Percentiles rank a stretch among this genome's conserved stretches.
phyloP scores from a whole-genome alignment of 2,797 vertebrate species.

The Oreonectes daqikongensis region DNA sequence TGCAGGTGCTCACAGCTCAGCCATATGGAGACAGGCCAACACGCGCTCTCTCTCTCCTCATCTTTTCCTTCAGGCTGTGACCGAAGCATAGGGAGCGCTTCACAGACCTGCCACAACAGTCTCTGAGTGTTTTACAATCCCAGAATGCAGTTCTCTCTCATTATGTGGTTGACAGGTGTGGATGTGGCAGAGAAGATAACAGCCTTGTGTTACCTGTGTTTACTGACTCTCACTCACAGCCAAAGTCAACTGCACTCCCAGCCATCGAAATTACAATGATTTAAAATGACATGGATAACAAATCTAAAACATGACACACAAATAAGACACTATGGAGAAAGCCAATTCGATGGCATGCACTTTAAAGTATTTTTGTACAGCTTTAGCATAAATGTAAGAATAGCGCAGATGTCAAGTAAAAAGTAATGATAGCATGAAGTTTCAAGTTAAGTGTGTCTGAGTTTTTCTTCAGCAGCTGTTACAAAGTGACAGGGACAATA shows the following conservation, averaged over 20 bases:
- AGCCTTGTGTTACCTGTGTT: slow-evolving; percentile 60
- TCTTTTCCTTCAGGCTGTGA: slow-evolving; percentile 27
- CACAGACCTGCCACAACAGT: slow-evolving; percentile 62
- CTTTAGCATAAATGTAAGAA: not conserved
- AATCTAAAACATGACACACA: slow-evolving; percentile 6
- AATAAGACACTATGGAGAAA: slow-evolving; percentile 1
- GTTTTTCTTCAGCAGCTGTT: slow-evolving; percentile 51
- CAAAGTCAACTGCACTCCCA: slow-evolving; percentile 25
- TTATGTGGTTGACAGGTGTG: slow-evolving; percentile 59
- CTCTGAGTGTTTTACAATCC: slow-evolving; percentile 47
- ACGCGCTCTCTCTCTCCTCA: slow-evolving; percentile 44
- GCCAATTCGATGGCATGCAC: slow-evolving; percentile 1
- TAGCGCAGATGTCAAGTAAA: not conserved
- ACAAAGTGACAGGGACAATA: slow-evolving; percentile 14
- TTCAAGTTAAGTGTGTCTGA: slow-evolving; percentile 13
- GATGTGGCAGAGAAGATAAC: slow-evolving; percentile 63
- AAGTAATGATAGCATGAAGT: not conserved
- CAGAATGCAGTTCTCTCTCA: slow-evolving; percentile 44
- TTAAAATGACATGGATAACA: not conserved
- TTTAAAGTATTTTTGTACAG: not conserved
- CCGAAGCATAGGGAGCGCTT: slow-evolving; percentile 32
- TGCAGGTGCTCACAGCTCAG: slow-evolving; percentile 58
- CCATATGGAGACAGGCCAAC: slow-evolving; percentile 56
- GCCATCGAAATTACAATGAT: slow-evolving; percentile 13
- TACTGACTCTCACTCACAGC: slow-evolving; percentile 53